Base-by-base conservation (phyloP, 2,888 invertebrate species). In the Sinhomidia bicolor region DNA sequence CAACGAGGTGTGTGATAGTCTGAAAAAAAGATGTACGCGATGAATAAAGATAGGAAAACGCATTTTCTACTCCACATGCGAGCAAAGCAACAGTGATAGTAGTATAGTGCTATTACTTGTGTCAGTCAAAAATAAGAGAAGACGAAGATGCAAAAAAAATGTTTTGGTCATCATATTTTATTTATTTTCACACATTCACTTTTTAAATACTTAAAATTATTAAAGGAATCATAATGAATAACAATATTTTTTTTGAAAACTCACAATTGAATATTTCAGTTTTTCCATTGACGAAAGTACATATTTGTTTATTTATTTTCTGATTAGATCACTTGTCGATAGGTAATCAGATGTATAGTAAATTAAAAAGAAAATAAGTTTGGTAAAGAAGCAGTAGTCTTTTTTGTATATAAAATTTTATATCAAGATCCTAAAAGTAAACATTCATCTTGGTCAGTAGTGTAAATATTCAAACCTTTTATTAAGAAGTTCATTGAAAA, bases 261-360 rank as follows among this genome's bases (percentile, higher is more conserved):
- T n/a, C 2, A n/a, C 23, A 26, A 60, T 5, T 54, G 54, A 5
- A 54, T 54, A 17, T 51, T 4, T 23, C 23, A 2, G 26, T 60
- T 23, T 29, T 6, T 47, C 14, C 5, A 41, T 23, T 23, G 23
- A n/a, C 17, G 3, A 47, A 47, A 14, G 14, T 54, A 54, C 57
- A 44, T 79, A n/a, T n/a, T n/a, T 51, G 29, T 80, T 44, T 41
- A 23, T 80, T 80, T 62, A 44, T 32, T 41, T 62, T n/a, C 41
- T 62, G 62, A 80, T 60, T 41, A 44, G 14, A 60, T 80, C 62
- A 44, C 26, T 44, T 41, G 9, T 51, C 51, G 14, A 26, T 65
- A 14, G 12, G 29, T 29, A 51, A 51, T n/a, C 14, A n/a, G 14
- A 51, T 5, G 4, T 51, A 44, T 1, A 57, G 23, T 26, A 44